Percentiles rank a stretch among this genome's conserved stretches.
Evolutionary conservation across 2,888 invertebrate genomes (phyloP).

Genomic region (Odontothrips loti): DNA sequence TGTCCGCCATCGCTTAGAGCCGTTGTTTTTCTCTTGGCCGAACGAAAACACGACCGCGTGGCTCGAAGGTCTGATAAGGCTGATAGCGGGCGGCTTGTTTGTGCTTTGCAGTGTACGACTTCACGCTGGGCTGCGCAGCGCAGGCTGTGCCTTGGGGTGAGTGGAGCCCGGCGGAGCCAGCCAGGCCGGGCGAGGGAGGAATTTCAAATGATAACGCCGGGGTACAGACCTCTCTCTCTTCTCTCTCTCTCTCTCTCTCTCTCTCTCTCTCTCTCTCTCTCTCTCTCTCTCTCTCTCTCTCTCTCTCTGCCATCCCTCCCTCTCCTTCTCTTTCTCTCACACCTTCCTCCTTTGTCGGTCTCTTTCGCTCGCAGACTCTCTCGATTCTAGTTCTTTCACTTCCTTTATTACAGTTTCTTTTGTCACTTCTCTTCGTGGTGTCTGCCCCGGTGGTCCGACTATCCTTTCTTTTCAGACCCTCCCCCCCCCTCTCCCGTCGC

Average conservation of each 20-base stretch:
- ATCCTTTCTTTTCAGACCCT: not conserved
- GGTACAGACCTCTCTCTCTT: not conserved
- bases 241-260: not conserved
- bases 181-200: not conserved
- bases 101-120: not conserved
- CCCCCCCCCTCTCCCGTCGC: not conserved
- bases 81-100: too few species aligned
- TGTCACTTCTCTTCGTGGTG: too few species aligned
- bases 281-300: not conserved
- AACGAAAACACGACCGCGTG: too few species aligned
- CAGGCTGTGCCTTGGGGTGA: not conserved
- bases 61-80: too few species aligned
- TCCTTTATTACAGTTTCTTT: not conserved
- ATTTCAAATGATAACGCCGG: constrained; percentile 18
- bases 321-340: not conserved
- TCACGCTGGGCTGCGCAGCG: not conserved
- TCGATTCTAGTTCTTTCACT: not conserved
- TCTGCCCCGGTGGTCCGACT: too few species aligned
- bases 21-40: too few species aligned
- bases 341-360: not conserved
- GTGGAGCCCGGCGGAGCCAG: not conserved
- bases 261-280: not conserved
- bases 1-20: too few species aligned
- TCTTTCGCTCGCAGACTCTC: not conserved
- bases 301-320: not conserved